These are phyloP conservation scores for Isaurus tuberculatus DNA, from an alignment of 92 coral and sea anemone genomes.

Conservation along the genomic window DNA sequence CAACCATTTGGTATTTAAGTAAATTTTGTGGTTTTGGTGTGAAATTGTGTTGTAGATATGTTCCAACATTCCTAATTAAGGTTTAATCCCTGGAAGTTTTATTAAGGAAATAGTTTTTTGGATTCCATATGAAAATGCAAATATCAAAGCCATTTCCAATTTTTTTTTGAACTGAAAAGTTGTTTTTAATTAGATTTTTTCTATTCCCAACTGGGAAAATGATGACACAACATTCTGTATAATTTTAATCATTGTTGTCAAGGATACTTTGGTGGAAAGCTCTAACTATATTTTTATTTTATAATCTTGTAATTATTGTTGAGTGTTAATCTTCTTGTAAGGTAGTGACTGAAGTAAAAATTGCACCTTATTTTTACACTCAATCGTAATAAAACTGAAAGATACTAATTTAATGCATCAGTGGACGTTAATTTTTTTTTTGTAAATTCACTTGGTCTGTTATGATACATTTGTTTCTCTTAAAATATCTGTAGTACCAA, in stretches of 20 bases:
- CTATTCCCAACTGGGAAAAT: slow-evolving; percentile 1
- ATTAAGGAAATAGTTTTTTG: not conserved
- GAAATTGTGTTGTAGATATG: not conserved
- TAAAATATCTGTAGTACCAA: not conserved
- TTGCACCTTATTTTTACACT: slow-evolving; percentile 20
- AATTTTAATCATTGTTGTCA: slow-evolving; percentile 28
- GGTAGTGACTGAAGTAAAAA: slow-evolving; percentile 19
- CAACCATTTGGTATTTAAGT: not conserved
- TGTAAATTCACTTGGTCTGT: not conserved
- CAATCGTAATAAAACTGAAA: slow-evolving; percentile 12
- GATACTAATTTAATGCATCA: slow-evolving; percentile 17
- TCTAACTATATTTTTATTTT: slow-evolving; percentile 18
- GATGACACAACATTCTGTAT: not conserved
- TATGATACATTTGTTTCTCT: not conserved
- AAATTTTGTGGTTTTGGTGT: not conserved
- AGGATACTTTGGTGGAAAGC: slow-evolving; percentile 18
- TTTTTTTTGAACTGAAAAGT: not conserved
- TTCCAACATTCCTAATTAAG: not conserved
- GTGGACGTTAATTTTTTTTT: not conserved
- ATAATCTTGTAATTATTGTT: slow-evolving; percentile 28
- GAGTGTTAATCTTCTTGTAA: not conserved
- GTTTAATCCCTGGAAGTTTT: not conserved
- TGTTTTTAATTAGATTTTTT: slow-evolving; percentile 1
- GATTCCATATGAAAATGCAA: not conserved
- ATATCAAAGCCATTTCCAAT: not conserved